Evolutionary conservation across 2,797 vertebrate genomes (phyloP), one percentile per base, ranked within the genome.

Genomic region (Enteromius trimaculatus): DNA sequence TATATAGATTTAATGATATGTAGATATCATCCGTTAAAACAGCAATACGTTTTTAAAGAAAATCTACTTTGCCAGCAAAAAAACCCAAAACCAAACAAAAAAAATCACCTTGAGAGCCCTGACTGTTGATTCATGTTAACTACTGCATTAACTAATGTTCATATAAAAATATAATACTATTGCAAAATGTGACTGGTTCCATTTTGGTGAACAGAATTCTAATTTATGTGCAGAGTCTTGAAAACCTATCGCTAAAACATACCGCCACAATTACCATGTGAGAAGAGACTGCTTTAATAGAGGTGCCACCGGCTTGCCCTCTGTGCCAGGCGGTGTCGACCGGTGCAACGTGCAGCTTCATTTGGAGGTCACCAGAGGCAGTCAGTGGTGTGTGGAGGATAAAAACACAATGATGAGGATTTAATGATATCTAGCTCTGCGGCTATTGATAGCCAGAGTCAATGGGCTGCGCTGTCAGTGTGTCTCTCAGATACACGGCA

Each of bases 351-450:
- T 89, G 89, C 90, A 90, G 91, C 91, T 91, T 92, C 92, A 90
- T 91, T 91, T 88, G 89, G 92, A 93, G 93, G 93, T 94, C 93
- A 92, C 53, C 83, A 89, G 86, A 90, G 91, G 93, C 89, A 89
- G 90, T 92, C 90, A 80, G 89, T 88, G 81, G 89, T 91, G 88
- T 91, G 91, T 87, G 90, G 91, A 86, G 88, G 87, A 90, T 89
- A 89, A 92, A 92, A 93, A 91, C 92, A 92, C 92, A 92, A 90
- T 92, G 93, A 94, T 94, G 93, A 93, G 93, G 92, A 94, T 95
- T 94, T 95, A 95, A 95, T 95, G 94, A 93, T 94, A 94, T 94
- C 93, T 92, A 94, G 92, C 93, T 92, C 93, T 91, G 90, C 90
- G 90, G 91, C 92, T 94, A 94, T 94, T 94, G 94, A 94, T 94